A percentile compares a stretch with the other conserved stretches of the same genome.
These are phyloP conservation scores for Porites divaricata DNA, from an alignment of 92 coral and sea anemone genomes.

Conservation along the genomic window DNA sequence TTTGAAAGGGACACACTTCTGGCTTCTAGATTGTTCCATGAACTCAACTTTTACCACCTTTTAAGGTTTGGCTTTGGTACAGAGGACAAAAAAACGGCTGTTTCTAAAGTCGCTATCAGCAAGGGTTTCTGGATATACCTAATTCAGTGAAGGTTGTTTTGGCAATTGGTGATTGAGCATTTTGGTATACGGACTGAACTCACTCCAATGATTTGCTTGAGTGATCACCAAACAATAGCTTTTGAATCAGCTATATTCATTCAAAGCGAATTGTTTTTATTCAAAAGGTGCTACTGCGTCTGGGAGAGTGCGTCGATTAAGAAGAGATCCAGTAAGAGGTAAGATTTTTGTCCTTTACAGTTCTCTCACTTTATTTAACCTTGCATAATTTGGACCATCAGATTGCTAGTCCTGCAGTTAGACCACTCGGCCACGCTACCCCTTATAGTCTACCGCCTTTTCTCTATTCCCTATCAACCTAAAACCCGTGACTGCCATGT, in stretches of 20 bases:
- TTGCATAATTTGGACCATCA: background rate
- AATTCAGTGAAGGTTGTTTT: too few relatives aligned
- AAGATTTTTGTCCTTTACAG: background rate
- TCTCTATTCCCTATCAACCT: background rate
- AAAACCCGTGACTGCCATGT: background rate
- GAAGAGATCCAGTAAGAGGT: slow-evolving; percentile 49
- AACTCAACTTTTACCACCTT: too few relatives aligned
- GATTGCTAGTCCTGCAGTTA: background rate
- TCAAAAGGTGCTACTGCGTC: slow-evolving; percentile 28
- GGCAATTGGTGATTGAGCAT: too few relatives aligned
- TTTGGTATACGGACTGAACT: too few relatives aligned
- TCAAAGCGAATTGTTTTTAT: background rate
- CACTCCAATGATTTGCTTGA: too few relatives aligned
- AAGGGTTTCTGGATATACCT: too few relatives aligned
- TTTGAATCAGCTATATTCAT: background rate
- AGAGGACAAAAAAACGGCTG: too few relatives aligned
- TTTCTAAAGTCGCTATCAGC: too few relatives aligned
- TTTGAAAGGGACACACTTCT: too few relatives aligned
- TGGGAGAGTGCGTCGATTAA: slow-evolving; percentile 44
- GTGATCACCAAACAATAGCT: too few relatives aligned
- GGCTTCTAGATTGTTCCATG: too few relatives aligned
- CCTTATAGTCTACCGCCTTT: background rate
- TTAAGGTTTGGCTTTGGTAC: too few relatives aligned
- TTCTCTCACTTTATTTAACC: background rate
- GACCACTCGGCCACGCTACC: background rate